A percentile compares a stretch with the other conserved stretches of the same genome.
Conservation (phyloP, 2,797 vertebrate species). For the Sebastes iracundus region DNA sequence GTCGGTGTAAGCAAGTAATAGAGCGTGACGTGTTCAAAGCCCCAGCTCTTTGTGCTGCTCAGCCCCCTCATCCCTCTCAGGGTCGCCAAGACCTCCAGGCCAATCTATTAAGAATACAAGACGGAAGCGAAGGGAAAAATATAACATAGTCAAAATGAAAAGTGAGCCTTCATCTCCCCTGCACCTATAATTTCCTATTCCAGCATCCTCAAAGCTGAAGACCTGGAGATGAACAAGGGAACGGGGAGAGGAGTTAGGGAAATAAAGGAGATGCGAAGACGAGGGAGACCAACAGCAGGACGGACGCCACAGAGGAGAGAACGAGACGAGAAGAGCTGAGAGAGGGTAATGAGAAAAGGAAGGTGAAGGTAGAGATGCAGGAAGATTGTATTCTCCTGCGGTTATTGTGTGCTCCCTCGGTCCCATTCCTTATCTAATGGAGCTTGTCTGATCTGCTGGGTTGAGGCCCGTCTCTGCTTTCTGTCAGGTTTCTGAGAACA, state of each 20-base stretch:
- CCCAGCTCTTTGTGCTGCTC: conserved; percentile 55
- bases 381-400: conserved; percentile 23
- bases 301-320: conserved; percentile 1
- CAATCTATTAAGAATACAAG: conserved; percentile 62
- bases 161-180: conserved; percentile 37
- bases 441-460: conserved; percentile 32
- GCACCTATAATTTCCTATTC: conserved; percentile 53
- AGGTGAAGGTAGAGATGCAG: conserved; percentile 19
- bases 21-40: conserved; percentile 69
- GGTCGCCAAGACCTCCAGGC: conserved; percentile 64
- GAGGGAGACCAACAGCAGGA: background rate
- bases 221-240: background rate
- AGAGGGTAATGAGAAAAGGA: conserved; percentile 40
- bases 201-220: conserved; percentile 17
- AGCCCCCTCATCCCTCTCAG: conserved; percentile 56
- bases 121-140: conserved; percentile 37
- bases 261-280: background rate
- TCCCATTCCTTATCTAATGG: conserved; percentile 40
- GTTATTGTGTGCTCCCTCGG: conserved; percentile 23
- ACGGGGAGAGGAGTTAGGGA: background rate
- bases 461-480: background rate
- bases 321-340: background rate
- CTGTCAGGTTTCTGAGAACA: background rate
- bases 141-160: conserved; percentile 52
- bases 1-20: conserved; percentile 60